Evolutionary conservation across 2,888 invertebrate genomes (phyloP).

Genomic region (Colletes collaris): DNA sequence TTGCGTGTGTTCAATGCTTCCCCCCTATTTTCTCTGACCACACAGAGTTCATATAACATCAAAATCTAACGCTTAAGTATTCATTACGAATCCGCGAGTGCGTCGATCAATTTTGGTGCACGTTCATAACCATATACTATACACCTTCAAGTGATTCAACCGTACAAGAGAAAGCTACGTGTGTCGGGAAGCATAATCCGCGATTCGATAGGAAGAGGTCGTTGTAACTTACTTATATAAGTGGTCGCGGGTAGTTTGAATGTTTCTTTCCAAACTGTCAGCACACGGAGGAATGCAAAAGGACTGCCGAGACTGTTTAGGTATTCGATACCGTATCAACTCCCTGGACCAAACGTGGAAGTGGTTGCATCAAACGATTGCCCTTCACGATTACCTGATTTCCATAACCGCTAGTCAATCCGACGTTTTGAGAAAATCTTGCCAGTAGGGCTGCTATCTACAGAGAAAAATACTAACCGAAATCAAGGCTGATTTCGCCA

Average conservation of each 20-base stretch:
- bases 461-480: slow-evolving; percentile 35
- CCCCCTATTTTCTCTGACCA: slow-evolving; percentile 51
- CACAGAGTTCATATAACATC: slow-evolving; percentile 64
- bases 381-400: slow-evolving; percentile 94
- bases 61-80: slow-evolving; percentile 51
- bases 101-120: slow-evolving; percentile 7
- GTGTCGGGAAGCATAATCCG: background rate
- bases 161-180: background rate
- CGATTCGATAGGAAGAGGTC: slow-evolving; percentile 15
- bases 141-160: slow-evolving; percentile 1
- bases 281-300: slow-evolving; percentile 85
- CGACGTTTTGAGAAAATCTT: slow-evolving; percentile 82
- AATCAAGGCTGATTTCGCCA: slow-evolving; percentile 47
- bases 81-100: slow-evolving; percentile 42
- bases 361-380: slow-evolving; percentile 96
- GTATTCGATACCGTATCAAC: slow-evolving; percentile 94
- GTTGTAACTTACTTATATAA: background rate
- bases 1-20: slow-evolving; percentile 45
- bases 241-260: slow-evolving; percentile 65
- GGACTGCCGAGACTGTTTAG: slow-evolving; percentile 92
- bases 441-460: slow-evolving; percentile 51
- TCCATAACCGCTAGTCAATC: slow-evolving; percentile 90
- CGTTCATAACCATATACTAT: background rate
- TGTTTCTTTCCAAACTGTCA: slow-evolving; percentile 75
- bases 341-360: slow-evolving; percentile 96